phyloP scores from a whole-genome alignment of 2,113 vertebrate genomes.

The Pimephales promelas region DNA sequence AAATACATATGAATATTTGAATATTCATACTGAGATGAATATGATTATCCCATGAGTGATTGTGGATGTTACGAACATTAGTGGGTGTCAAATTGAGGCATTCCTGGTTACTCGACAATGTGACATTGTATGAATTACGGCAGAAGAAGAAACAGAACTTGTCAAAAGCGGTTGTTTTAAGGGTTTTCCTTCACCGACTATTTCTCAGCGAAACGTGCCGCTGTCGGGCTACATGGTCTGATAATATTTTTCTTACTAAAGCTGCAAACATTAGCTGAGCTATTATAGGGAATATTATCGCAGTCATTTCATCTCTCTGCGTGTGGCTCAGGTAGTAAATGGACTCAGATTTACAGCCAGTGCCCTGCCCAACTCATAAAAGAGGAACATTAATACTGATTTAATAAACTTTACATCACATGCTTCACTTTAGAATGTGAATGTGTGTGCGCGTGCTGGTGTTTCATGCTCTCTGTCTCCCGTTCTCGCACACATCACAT shows the following conservation, averaged over 20 bases:
- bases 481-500: conserved; percentile 14
- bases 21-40: conserved; percentile 26
- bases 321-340: conserved; percentile 57
- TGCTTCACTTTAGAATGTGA: conserved; percentile 48
- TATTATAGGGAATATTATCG: conserved; percentile 47
- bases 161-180: conserved; percentile 20
- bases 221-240: conserved; percentile 39
- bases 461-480: conserved; percentile 22
- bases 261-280: conserved; percentile 52
- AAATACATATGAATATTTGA: conserved; percentile 32
- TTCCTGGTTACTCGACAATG: background rate
- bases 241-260: conserved; percentile 47
- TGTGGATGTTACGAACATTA: conserved; percentile 28
- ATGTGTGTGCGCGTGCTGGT: conserved; percentile 38
- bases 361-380: conserved; percentile 58
- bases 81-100: conserved; percentile 22
- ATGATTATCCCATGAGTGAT: conserved; percentile 11
- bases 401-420: conserved; percentile 55
- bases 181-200: conserved; percentile 16
- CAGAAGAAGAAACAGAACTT: background rate
- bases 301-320: conserved; percentile 48
- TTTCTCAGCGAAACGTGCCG: conserved; percentile 17
- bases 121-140: background rate
- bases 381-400: conserved; percentile 58
- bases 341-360: conserved; percentile 57